phyloP scores from a whole-genome alignment of 2,797 vertebrate species.

The Pangasius macronema region DNA sequence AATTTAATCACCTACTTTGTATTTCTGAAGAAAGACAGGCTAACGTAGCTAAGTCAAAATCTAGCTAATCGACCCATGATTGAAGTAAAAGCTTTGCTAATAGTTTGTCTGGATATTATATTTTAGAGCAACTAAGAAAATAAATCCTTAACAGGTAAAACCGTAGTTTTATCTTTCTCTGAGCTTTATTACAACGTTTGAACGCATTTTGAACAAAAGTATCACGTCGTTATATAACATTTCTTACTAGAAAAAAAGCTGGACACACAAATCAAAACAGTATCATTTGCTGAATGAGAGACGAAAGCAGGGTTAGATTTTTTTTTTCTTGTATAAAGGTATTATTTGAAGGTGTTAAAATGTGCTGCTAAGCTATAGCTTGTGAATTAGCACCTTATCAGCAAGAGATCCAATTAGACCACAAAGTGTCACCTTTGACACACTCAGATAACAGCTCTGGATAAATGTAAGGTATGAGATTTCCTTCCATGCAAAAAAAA shows the following conservation, averaged over 20 bases:
- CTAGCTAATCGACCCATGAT: background rate
- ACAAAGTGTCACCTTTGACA: background rate
- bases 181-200: background rate
- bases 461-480: background rate
- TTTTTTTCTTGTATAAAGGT: background rate
- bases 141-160: background rate
- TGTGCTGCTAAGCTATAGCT: too few species aligned
- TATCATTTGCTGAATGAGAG: background rate
- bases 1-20: background rate
- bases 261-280: background rate
- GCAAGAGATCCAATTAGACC: slow-evolving; percentile 6
- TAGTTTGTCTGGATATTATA: background rate
- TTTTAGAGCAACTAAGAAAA: background rate
- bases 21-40: background rate
- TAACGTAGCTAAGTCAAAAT: background rate
- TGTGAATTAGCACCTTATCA: slow-evolving; percentile 2
- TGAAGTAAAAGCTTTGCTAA: background rate
- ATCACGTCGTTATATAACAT: background rate
- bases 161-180: background rate
- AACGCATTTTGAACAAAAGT: background rate
- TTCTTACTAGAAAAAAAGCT: background rate
- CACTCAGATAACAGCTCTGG: background rate
- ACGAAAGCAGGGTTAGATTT: too few species aligned
- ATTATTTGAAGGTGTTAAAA: slow-evolving; percentile 1
- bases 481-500: background rate